Evolutionary conservation across 2,113 vertebrate genomes (phyloP), one percentile per base, ranked within the genome.

Genomic region (Anguilla japonica): DNA sequence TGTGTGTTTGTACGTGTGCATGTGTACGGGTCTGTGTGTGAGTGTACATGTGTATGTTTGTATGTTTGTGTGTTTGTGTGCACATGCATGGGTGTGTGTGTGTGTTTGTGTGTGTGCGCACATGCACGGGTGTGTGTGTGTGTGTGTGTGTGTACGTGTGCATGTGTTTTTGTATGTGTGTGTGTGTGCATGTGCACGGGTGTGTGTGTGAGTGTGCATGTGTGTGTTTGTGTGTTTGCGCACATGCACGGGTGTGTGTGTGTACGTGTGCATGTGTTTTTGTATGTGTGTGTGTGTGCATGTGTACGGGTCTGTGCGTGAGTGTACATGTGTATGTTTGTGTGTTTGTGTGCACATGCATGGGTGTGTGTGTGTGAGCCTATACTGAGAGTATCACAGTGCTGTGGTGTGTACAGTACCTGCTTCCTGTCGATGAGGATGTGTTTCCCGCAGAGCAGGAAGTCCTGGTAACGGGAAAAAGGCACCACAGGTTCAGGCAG

Each of bases 401-500:
- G 18, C 60, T 26, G 14, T 60, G 57, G 18, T 16, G 71, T 83
- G 81, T 15, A 18, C 16, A 8, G 85, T 90, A 95, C 94, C 93
- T 90, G 88, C 41, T 90, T 88, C 81, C 91, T 94, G 46, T 94
- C 90, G 2, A 75, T 91, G 3, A 88, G 78, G 84, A 95, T 89
- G 82, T 88, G 93, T 87, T 93, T 91, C 41, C 89, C 93, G 46
- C 95, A 95, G 29, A 94, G 78, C 43, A 96, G 93, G 89, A 96
- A 95, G 87, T 94, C 91, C 82, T 94, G 92, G 89, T 96, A 96
- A 34, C 89, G 88, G 13, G 91, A 89, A 90, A 94, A 94, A 29
- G 95, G 95, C 86, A 96, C 93, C 89, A 96, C 87, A 34, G 95
- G 95, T 89, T 96, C 95, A 0, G 95, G 95, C 87, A 96, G 92